phyloP scores from a whole-genome alignment of 2,888 invertebrate species.

The Physocephala rufipes region DNA sequence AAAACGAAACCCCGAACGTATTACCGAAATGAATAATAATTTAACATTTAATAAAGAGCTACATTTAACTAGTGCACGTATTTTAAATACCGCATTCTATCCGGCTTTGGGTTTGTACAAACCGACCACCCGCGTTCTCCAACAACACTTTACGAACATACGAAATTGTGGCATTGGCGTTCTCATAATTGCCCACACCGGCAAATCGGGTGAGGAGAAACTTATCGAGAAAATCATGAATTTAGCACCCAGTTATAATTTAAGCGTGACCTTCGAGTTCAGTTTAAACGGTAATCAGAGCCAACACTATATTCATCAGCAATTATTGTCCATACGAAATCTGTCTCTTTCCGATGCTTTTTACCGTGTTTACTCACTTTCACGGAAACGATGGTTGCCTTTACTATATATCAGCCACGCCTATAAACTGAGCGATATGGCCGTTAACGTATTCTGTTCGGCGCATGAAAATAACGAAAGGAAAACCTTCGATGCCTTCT shows the following conservation, averaged over 20 bases:
- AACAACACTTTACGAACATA: conserved; percentile 71
- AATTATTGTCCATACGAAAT: conserved; percentile 58
- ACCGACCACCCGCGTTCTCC: conserved; percentile 64
- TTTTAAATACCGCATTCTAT: conserved; percentile 63
- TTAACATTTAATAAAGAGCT: conserved; percentile 11
- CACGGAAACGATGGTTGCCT: conserved; percentile 65
- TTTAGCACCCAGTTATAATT: conserved; percentile 66
- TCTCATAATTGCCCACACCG: conserved; percentile 69
- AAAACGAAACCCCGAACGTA: background rate
- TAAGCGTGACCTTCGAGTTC: conserved; percentile 71
- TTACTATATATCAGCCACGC: conserved; percentile 75
- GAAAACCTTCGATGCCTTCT: conserved; percentile 69
- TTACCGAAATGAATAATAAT: background rate
- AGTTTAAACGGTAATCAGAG: conserved; percentile 70
- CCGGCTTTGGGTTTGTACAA: conserved; percentile 62
- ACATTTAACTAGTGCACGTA: conserved; percentile 41
- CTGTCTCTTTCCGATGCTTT: conserved; percentile 55
- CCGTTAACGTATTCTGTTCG: conserved; percentile 54
- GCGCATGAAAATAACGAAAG: conserved; percentile 62
- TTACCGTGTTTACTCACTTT: conserved; percentile 60
- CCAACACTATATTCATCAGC: conserved; percentile 66
- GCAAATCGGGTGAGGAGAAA: conserved; percentile 54
- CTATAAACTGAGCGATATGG: conserved; percentile 67
- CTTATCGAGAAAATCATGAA: conserved; percentile 65
- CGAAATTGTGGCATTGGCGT: conserved; percentile 71